Evolutionary conservation across 2,113 vertebrate species (phyloP).

Genomic region (Gallinago paraguaiae): DNA sequence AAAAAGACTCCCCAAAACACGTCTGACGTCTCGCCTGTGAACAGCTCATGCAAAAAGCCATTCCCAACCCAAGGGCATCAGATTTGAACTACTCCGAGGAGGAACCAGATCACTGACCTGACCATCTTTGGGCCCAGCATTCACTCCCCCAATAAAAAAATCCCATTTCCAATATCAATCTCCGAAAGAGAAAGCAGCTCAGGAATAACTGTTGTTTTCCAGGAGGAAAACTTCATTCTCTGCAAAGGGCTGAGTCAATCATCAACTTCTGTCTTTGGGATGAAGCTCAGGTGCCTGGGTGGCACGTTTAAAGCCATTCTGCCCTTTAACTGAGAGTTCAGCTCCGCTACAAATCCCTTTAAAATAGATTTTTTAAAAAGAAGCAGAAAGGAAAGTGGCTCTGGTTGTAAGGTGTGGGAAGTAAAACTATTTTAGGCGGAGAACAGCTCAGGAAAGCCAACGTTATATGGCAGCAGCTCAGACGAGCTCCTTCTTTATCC

Average conservation of each 20-base stretch:
- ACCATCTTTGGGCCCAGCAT: neutral
- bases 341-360: neutral
- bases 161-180: neutral
- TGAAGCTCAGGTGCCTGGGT: neutral
- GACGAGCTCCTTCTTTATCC: constrained; percentile 24
- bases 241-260: neutral
- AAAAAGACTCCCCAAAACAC: neutral
- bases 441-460: constrained; percentile 48
- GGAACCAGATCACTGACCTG: neutral
- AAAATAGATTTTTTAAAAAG: neutral
- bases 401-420: constrained; percentile 47
- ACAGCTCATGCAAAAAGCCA: neutral
- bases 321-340: constrained; percentile 24
- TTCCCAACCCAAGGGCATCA: neutral
- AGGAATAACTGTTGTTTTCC: neutral
- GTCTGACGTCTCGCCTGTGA: neutral
- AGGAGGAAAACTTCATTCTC: neutral
- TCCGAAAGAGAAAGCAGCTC: neutral
- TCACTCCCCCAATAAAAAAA: constrained; percentile 30
- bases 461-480: constrained; percentile 38
- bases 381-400: neutral
- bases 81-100: constrained; percentile 2
- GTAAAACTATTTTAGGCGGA: constrained; percentile 29
- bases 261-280: neutral
- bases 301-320: neutral